A percentile compares a stretch with the other conserved stretches of the same genome.
phyloP scores from a whole-genome alignment of 2,113 vertebrate species.

The Lophochroa leadbeateri region DNA sequence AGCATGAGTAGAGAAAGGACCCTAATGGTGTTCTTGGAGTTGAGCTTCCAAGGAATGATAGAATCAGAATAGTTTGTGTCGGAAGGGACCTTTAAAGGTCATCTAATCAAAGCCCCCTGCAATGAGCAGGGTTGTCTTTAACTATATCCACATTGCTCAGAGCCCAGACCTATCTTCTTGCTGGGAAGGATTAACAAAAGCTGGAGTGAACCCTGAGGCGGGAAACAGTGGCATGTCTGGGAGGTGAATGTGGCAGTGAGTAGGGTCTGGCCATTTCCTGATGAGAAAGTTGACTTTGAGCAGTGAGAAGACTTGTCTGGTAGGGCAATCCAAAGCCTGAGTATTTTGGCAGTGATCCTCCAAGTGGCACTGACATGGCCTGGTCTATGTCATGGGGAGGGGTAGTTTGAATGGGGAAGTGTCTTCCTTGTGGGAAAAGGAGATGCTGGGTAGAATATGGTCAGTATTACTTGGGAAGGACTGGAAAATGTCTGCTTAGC shows the following conservation, averaged over 20 bases:
- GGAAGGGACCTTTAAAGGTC: neutral
- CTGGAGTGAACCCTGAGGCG: neutral
- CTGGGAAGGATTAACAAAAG: neutral
- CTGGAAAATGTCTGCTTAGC: neutral
- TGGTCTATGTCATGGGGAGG: neutral
- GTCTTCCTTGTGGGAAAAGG: neutral
- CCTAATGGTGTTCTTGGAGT: neutral
- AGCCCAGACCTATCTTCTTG: neutral
- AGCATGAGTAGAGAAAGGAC: neutral
- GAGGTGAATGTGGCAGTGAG: neutral
- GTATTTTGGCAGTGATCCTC: neutral
- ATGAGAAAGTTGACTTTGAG: neutral
- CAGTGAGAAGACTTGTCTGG: neutral
- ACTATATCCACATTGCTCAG: neutral
- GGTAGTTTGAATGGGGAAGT: neutral
- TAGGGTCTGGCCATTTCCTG: neutral
- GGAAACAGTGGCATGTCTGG: neutral
- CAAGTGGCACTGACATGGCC: fast-evolving
- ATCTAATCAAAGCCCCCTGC: neutral
- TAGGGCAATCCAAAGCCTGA: neutral
- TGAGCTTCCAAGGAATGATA: neutral
- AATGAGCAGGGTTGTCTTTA: neutral
- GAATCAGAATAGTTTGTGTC: neutral
- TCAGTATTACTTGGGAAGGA: too few species aligned
- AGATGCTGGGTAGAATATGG: fast-evolving